Conservation (phyloP, 2,888 invertebrate genomes). For the Coelinius sp. region DNA sequence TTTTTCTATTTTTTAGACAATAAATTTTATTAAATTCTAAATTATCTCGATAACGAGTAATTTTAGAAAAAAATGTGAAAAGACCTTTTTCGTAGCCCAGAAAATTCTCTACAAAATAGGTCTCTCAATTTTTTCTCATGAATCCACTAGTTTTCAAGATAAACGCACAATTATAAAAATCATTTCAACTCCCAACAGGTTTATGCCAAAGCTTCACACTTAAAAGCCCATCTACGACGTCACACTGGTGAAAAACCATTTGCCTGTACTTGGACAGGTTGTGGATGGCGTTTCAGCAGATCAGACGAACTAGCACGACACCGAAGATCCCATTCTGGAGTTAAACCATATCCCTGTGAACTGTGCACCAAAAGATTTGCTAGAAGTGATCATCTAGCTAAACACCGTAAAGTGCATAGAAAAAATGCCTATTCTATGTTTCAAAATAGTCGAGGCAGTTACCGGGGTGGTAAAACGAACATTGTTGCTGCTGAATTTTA, state of each 20-base stretch:
- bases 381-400: conserved; percentile 93
- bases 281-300: conserved; percentile 93
- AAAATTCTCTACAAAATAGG: no score
- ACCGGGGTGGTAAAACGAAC: conserved; percentile 59
- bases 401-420: conserved; percentile 90
- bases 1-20: not conserved
- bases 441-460: conserved; percentile 55
- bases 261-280: conserved; percentile 83
- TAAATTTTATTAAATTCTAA: not conserved
- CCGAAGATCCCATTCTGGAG: conserved; percentile 93
- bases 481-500: conserved; percentile 58
- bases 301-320: conserved; percentile 95
- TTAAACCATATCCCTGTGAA: conserved; percentile 92
- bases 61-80: no score
- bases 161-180: no score
- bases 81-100: no score
- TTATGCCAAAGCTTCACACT: conserved; percentile 91
- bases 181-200: conserved; percentile 76
- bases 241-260: conserved; percentile 88
- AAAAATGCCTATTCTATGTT: conserved; percentile 71
- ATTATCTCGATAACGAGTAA: no score
- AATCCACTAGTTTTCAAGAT: no score
- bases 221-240: conserved; percentile 88
- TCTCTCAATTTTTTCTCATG: no score
- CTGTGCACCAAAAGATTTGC: conserved; percentile 93